Conservation (phyloP, 2,113 vertebrate species). For the Merops nubicus region DNA sequence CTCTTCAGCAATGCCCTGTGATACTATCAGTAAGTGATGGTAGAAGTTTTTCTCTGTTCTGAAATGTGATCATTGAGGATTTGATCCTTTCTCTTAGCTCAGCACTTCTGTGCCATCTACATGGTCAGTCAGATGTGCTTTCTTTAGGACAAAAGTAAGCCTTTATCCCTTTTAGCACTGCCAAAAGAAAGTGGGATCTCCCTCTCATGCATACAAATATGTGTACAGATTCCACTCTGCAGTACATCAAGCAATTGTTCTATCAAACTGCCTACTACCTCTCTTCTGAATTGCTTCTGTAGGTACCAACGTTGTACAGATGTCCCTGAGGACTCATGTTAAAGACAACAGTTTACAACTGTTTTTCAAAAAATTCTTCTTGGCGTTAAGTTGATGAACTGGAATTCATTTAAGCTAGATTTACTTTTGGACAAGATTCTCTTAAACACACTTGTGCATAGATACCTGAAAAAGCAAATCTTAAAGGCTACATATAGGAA, state of each 20-base stretch:
- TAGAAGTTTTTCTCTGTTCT: not conserved
- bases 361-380: not conserved
- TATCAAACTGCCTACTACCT: not conserved
- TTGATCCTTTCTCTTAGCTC: not conserved
- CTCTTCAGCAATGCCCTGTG: not conserved
- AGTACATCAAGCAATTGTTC: not conserved
- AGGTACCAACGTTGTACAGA: not conserved
- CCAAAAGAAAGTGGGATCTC: not conserved
- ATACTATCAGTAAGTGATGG: not conserved
- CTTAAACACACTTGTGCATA: not conserved
- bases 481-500: not conserved
- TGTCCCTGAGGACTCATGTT: not conserved
- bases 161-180: not conserved
- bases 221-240: not conserved
- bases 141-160: not conserved
- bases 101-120: not conserved
- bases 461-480: not conserved
- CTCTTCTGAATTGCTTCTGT: not conserved
- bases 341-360: not conserved
- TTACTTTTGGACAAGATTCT: not conserved
- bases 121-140: not conserved
- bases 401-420: not conserved
- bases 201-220: not conserved
- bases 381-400: not conserved
- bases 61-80: not conserved